phyloP scores from a whole-genome alignment of 2,113 vertebrate species.

The Motacilla alba region DNA sequence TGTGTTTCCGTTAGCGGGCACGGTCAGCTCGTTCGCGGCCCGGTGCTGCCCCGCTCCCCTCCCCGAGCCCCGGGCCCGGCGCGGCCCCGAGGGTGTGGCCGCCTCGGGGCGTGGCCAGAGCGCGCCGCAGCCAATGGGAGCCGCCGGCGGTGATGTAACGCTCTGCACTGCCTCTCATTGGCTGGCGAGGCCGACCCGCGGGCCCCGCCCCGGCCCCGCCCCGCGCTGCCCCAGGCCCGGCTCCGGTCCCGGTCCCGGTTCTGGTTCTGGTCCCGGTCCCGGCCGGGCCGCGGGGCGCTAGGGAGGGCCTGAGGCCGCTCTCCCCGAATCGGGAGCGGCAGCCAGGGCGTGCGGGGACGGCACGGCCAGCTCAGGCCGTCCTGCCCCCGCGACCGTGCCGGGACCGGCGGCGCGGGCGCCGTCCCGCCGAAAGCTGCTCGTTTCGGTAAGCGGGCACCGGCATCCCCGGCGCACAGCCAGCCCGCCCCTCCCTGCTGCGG shows the following conservation, averaged over 20 bases:
- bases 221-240: neutral
- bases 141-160: neutral
- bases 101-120: neutral
- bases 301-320: neutral
- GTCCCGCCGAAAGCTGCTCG: neutral
- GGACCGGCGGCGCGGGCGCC: neutral
- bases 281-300: neutral
- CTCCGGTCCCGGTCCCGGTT: rapidly evolving
- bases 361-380: neutral
- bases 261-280: neutral
- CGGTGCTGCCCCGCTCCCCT: too few relatives aligned
- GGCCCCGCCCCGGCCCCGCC: neutral
- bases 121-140: neutral
- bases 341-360: neutral
- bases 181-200: neutral
- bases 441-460: neutral
- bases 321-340: neutral
- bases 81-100: neutral
- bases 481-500: neutral
- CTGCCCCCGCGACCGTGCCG: neutral
- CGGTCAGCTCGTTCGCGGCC: too few relatives aligned
- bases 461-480: neutral
- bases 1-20: too few relatives aligned
- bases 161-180: neutral
- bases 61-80: rapidly evolving